Base-by-base conservation (phyloP, 2,888 invertebrate genomes). In the Diarsia brunnea region DNA sequence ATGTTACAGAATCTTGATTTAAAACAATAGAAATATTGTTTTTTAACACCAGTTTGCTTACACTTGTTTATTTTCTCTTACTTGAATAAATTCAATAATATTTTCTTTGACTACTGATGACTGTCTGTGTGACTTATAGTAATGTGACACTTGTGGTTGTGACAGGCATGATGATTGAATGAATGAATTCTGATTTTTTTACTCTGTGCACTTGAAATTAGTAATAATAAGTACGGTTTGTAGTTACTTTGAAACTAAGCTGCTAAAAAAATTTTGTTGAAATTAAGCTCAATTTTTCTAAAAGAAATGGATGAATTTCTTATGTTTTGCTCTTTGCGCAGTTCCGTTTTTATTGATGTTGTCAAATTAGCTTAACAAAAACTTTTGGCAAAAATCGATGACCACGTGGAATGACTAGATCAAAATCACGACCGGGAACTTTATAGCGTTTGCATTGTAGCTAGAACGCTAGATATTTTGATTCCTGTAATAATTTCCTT, bases 351-450 rank as follows among this genome's bases (percentile, higher is more conserved):
- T 27, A 43, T 49, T 73, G 60, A 73, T 73, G 49, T 16, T 31
- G 4, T 11, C 73, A 58, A 60, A 74, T 49, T 49, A 43, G 75
- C 60, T 27, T 43, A 16, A 49, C 49, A 49, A 24, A 5, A 16
- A 38, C 21, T 38, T 60, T 47, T 38, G 38, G 58, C 60, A n/a
- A 43, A 14, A 73, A 73, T 73, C 49, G 43, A 73, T 73, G 47
- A 73, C 60, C 73, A 61, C 49, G 49, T 75, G 61, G 60, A 61
- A 74, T 60, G 47, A 75, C 43, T 19, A 49, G 14, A 73, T 14
- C 11, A 75, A 60, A 73, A 49, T 75, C 43, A 60, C 60, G 16
- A 27, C 60, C 58, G 43, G 71, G 24, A 43, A 16, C n/a, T 72
- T 27, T 43, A 3, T 51, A 43, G 43, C 21, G 16, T 43, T 53